These are phyloP conservation scores for Nematolebias whitei DNA, from an alignment of 2,113 vertebrate species.

Conservation along the genomic window DNA sequence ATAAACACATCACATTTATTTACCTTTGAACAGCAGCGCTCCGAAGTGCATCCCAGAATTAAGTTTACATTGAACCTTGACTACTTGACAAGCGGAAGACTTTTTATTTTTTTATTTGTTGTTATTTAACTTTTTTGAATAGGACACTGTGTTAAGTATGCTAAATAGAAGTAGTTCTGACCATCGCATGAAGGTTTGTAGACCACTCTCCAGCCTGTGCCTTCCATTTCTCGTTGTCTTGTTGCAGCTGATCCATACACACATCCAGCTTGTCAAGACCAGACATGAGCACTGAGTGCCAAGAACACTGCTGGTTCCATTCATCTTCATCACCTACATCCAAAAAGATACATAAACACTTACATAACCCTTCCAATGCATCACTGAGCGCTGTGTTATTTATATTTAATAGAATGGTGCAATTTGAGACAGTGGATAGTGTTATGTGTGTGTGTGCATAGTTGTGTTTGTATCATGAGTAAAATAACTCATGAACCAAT, in stretches of 20 bases:
- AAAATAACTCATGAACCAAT: too few relatives aligned
- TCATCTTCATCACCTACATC: constrained; percentile 83
- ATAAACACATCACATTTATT: constrained; percentile 21
- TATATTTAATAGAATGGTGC: too few relatives aligned
- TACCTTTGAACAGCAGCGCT: neutral
- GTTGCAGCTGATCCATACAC: constrained; percentile 74
- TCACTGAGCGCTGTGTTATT: neutral
- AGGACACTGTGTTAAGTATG: neutral
- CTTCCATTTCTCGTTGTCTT: constrained; percentile 67
- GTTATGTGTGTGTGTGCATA: too few relatives aligned
- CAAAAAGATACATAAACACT: constrained; percentile 20
- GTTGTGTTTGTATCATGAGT: too few relatives aligned
- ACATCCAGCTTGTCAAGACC: constrained; percentile 79
- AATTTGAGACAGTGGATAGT: too few relatives aligned
- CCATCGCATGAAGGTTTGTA: constrained; percentile 31
- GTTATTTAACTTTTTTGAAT: neutral
- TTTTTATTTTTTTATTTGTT: constrained; percentile 20
- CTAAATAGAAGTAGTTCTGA: constrained; percentile 36
- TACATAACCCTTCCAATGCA: too few relatives aligned
- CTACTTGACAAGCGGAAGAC: neutral
- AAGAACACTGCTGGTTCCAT: constrained; percentile 79
- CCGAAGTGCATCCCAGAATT: neutral
- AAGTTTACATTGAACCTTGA: neutral
- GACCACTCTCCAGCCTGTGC: constrained; percentile 45
- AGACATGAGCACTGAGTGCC: constrained; percentile 73